phyloP scores from a whole-genome alignment of 2,888 invertebrate species.

The Agrochola lota region DNA sequence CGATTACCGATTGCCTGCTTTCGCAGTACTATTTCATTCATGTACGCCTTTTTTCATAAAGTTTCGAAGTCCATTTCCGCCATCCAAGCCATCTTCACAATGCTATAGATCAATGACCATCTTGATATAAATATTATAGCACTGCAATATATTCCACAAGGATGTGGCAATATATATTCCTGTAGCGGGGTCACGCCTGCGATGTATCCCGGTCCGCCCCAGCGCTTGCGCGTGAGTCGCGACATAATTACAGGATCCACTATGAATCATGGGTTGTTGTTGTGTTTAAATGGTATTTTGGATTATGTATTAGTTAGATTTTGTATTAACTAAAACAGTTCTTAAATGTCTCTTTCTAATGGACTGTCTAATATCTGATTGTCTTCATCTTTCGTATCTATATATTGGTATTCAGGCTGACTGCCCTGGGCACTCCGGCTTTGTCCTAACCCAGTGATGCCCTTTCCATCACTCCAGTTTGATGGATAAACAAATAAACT shows the following conservation, averaged over 20 bases:
- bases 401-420: not conserved
- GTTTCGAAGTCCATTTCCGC: not conserved
- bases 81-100: not conserved
- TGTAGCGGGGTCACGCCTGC: conserved; percentile 62
- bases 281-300: conserved; percentile 15
- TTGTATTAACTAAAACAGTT: not conserved
- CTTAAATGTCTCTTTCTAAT: not conserved
- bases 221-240: conserved; percentile 52
- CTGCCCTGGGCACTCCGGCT: too few relatives aligned
- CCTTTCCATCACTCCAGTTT: too few relatives aligned
- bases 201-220: conserved; percentile 62
- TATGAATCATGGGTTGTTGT: conserved; percentile 43
- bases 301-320: not conserved
- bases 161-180: conserved; percentile 55
- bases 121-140: conserved; percentile 25
- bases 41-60: not conserved
- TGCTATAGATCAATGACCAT: conserved; percentile 38
- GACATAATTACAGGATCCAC: conserved; percentile 60
- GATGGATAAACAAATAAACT: not conserved
- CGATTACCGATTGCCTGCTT: not conserved
- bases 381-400: not conserved
- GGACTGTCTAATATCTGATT: not conserved
- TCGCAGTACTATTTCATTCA: not conserved
- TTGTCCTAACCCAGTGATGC: not conserved
- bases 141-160: conserved; percentile 44